These are phyloP conservation scores for Magallana ariakensis DNA, from an alignment of 1,140 invertebrate genomes.

Conservation along the genomic window DNA sequence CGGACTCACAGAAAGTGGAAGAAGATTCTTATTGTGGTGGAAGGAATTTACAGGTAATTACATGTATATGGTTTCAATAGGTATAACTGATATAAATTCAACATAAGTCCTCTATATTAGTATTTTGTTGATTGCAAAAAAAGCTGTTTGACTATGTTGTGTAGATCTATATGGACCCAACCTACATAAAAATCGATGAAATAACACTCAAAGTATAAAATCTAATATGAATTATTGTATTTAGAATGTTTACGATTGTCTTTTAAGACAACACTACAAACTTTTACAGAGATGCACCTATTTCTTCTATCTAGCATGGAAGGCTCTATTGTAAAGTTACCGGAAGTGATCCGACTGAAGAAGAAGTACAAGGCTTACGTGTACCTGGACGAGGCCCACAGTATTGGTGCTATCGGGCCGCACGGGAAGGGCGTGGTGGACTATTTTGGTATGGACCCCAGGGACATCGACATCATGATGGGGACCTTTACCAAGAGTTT, in stretches of 20 bases:
- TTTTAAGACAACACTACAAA: not conserved
- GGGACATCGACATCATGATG: slow-evolving; percentile 97
- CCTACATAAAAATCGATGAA: no score
- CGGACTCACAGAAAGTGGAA: slow-evolving; percentile 89
- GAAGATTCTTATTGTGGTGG: slow-evolving; percentile 95
- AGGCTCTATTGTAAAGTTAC: slow-evolving; percentile 94
- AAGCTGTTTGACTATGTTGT: no score
- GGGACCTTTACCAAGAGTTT: slow-evolving; percentile 97
- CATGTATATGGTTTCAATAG: not conserved
- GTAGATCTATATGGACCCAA: no score
- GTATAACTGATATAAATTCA: no score
- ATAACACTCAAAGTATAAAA: no score
- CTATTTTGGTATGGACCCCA: slow-evolving; percentile 89
- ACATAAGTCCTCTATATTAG: no score
- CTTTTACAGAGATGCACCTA: not conserved
- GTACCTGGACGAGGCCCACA: slow-evolving; percentile 97
- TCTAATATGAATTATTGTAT: no score
- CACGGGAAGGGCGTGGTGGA: slow-evolving; percentile 93
- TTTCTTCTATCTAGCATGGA: slow-evolving; percentile 90
- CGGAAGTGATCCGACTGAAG: slow-evolving; percentile 93
- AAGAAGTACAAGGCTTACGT: slow-evolving; percentile 95
- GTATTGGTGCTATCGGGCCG: slow-evolving; percentile 94
- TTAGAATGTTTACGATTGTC: no score
- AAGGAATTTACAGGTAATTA: slow-evolving; percentile 89
- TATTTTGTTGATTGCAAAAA: no score